Conservation (phyloP, 92 coral and sea anemone genomes). For the Epizoanthus ramosus region DNA sequence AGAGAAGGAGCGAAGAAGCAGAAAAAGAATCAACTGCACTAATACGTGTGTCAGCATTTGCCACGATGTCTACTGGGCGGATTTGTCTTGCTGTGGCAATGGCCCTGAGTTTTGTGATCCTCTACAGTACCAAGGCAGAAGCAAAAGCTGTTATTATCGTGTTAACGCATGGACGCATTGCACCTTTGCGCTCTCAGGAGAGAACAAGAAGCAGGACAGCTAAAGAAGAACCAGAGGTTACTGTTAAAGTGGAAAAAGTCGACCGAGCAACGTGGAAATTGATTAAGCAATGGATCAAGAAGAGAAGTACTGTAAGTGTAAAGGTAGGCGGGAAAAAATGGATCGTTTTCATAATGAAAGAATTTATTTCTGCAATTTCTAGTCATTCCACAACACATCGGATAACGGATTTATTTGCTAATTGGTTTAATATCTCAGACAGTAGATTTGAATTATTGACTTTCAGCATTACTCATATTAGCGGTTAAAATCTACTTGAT, state of each 20-base stretch:
- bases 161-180: slow-evolving; percentile 35
- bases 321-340: not conserved
- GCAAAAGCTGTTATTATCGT: slow-evolving; percentile 32
- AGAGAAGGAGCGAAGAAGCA: not conserved
- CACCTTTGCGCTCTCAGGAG: not conserved
- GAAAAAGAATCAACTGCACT: not conserved
- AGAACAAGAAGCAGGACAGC: not conserved
- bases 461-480: not conserved
- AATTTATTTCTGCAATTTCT: not conserved
- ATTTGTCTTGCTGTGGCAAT: not conserved
- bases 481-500: slow-evolving; percentile 4
- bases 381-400: not conserved
- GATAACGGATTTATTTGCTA: slow-evolving; percentile 5
- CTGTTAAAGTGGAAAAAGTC: slow-evolving; percentile 4
- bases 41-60: not conserved
- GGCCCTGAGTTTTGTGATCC: not conserved
- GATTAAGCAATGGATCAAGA: slow-evolving; percentile 16
- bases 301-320: slow-evolving; percentile 3
- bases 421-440: slow-evolving; percentile 1
- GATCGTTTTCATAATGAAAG: not conserved
- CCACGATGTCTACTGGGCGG: slow-evolving; percentile 17
- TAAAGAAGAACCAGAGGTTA: not conserved
- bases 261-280: slow-evolving; percentile 6
- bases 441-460: slow-evolving; percentile 5
- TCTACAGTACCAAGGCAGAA: not conserved